Base-by-base conservation (phyloP, 2,113 vertebrate species). In the Lophura nycthemera region DNA sequence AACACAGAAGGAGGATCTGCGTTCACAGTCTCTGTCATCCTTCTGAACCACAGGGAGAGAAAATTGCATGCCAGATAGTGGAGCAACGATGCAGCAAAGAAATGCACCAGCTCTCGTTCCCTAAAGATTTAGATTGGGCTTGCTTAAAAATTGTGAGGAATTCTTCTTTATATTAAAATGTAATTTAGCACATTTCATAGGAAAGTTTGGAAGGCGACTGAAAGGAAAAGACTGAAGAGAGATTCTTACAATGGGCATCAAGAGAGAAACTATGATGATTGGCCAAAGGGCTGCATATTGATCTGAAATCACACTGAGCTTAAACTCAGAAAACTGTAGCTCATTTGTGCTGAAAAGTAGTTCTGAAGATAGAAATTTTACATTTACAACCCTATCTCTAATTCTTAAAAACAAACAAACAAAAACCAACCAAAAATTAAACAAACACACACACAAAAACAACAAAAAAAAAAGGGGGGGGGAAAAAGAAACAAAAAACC, bases 351-450 rank as follows among this genome's bases (percentile, higher is more conserved):
- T 54, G 15, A 15, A 65, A 87, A 57, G 8, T 4, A 69, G 8
- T 38, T 82, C 38, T 48, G 1, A 0, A 1, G 21, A 61, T 42
- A 69, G 4, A 36, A 34, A 64, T 57, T 69, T 38, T 61, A 12
- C 4, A 5, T 4, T 30, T 7, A n/a, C 32, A 7, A 45, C 8
- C 16, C 1, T 2, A 56, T 4, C 5, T 54, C 24, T 10, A 1
- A 86, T 7, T 30, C 4, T 86, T 86, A 34, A 73, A 8, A 19
- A 60, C 78, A 57, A 36, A 47, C 17, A 30, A 56, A 30, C 13
- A 52, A 14, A 48, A 48, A 21, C 18, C 19, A 47, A 47, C 12
- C 42, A 42, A 47, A 47, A 47, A 47, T 47, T 9, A 50, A 25
- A 25, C 6, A 52, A 27, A 52, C 13, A 13, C 25, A 25, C 2